Evolutionary conservation across 2,113 vertebrate species (phyloP).

Genomic region (Corythoichthys intestinalis): DNA sequence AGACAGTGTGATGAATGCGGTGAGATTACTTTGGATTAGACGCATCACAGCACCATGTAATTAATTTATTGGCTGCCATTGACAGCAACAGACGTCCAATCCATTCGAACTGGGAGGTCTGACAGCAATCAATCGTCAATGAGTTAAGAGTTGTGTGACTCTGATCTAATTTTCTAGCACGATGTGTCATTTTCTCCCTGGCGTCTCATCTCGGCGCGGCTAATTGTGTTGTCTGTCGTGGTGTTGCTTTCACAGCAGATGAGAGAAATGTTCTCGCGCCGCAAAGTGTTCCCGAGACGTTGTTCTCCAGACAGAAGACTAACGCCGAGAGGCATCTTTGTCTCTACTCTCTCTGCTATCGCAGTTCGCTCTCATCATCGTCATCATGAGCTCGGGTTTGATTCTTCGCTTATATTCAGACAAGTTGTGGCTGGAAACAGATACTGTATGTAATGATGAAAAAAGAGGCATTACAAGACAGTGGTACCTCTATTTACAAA

Average conservation of each 20-base stretch:
- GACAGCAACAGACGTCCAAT: too few relatives aligned
- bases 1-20: neutral
- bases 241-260: neutral
- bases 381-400: neutral
- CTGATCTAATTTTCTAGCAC: neutral
- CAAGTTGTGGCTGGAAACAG: too few relatives aligned
- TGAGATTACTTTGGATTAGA: neutral
- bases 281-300: neutral
- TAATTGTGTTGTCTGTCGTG: neutral
- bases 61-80: too few relatives aligned
- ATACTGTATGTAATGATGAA: too few relatives aligned
- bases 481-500: too few relatives aligned
- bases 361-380: neutral
- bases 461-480: too few relatives aligned
- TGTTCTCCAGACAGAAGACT: neutral
- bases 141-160: neutral
- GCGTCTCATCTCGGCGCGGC: neutral
- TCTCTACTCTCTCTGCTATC: neutral
- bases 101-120: too few relatives aligned
- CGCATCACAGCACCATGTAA: neutral
- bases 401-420: neutral
- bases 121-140: too few relatives aligned
- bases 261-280: constrained; percentile 4
- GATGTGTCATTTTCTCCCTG: neutral
- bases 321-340: constrained; percentile 2